Percentiles rank a stretch among this genome's conserved stretches.
These are phyloP conservation scores for Cuculus canorus DNA, from an alignment of 2,797 vertebrate genomes.

Conservation along the genomic window DNA sequence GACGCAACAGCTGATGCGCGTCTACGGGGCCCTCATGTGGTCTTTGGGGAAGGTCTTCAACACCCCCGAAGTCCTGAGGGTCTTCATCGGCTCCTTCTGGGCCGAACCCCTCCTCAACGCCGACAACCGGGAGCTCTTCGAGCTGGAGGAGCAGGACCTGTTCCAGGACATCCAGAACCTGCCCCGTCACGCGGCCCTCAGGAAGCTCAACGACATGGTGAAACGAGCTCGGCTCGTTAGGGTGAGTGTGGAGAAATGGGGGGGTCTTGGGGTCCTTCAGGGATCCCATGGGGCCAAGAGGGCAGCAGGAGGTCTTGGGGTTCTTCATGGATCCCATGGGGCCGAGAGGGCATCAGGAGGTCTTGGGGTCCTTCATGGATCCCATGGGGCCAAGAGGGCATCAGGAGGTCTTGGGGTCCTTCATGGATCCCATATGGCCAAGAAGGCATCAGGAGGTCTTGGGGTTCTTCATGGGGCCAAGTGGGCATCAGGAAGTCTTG, in stretches of 20 bases:
- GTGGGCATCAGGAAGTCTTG: no score
- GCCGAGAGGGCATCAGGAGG: no score
- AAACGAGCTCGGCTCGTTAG: slow-evolving; percentile 91
- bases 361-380: no score
- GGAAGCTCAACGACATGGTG: slow-evolving; percentile 93
- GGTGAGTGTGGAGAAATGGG: slow-evolving; percentile 75
- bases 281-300: no score
- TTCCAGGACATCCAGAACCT: slow-evolving; percentile 93
- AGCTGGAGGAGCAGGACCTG: slow-evolving; percentile 92
- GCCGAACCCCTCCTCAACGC: slow-evolving; percentile 89
- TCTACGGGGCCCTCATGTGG: slow-evolving; percentile 97
- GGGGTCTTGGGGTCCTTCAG: neutral
- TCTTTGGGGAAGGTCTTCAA: slow-evolving; percentile 92
- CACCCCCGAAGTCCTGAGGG: slow-evolving; percentile 92
- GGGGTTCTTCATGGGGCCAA: no score
- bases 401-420: no score
- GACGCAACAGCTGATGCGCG: slow-evolving; percentile 94
- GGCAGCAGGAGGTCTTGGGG: no score
- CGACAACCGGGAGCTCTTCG: slow-evolving; percentile 89
- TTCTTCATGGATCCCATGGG: no score
- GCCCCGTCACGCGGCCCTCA: slow-evolving; percentile 88
- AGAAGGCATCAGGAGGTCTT: no score
- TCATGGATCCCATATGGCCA: no score
- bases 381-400: no score
- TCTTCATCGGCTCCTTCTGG: slow-evolving; percentile 98